These are phyloP conservation scores for Rhamphomyia laevipes DNA, from an alignment of 2,888 invertebrate genomes.

Conservation along the genomic window DNA sequence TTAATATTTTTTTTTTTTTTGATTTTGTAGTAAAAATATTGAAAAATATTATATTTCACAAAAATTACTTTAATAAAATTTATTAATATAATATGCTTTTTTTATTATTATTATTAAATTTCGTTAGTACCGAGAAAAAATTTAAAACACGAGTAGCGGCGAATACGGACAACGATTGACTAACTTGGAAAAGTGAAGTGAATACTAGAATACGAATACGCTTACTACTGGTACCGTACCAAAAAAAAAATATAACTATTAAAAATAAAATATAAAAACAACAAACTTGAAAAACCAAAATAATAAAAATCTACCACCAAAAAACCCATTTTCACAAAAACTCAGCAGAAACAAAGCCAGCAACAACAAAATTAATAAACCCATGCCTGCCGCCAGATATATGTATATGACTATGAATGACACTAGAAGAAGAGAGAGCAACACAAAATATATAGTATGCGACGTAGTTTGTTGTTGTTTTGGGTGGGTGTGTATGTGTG, in stretches of 20 bases:
- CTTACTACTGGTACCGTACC: slow-evolving; percentile 6
- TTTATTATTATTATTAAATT: slow-evolving; percentile 1
- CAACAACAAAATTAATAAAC: too few species aligned
- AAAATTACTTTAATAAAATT: background rate
- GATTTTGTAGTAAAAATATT: slow-evolving; percentile 14
- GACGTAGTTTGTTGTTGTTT: too few species aligned
- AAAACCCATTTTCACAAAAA: background rate
- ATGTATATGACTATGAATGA: too few species aligned
- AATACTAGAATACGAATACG: slow-evolving; percentile 36
- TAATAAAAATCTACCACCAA: background rate
- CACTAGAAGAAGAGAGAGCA: too few species aligned
- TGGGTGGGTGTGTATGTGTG: too few species aligned
- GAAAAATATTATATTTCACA: too few species aligned
- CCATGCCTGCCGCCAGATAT: too few species aligned
- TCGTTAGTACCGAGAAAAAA: slow-evolving; percentile 15
- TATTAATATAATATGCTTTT: slow-evolving; percentile 1
- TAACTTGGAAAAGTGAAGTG: slow-evolving; percentile 33
- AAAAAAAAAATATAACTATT: slow-evolving; percentile 5
- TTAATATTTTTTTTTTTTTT: slow-evolving; percentile 1
- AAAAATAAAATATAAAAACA: background rate
- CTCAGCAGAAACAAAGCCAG: too few species aligned
- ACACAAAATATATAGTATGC: too few species aligned
- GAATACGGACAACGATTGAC: slow-evolving; percentile 40
- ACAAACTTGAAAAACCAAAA: background rate
- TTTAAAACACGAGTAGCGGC: slow-evolving; percentile 34